phyloP scores from a whole-genome alignment of 2,888 invertebrate species.

The Drosophila buzzatii region DNA sequence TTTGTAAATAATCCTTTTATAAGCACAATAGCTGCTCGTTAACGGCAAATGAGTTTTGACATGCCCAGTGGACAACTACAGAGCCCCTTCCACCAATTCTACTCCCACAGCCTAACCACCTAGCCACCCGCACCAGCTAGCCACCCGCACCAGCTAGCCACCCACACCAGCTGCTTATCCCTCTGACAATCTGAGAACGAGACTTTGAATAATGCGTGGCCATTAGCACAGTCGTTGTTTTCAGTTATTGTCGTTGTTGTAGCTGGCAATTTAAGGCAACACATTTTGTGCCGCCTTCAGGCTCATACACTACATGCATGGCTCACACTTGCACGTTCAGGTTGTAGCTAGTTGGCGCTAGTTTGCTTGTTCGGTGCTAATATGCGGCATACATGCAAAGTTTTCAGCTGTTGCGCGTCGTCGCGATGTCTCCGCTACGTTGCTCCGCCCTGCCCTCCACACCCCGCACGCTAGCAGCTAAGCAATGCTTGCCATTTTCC shows the following conservation, averaged over 20 bases:
- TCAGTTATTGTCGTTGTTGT: slow-evolving; percentile 12
- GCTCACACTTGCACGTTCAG: background rate
- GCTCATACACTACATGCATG: background rate
- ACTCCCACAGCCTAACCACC: background rate
- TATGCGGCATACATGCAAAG: slow-evolving; percentile 78
- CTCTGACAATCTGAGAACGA: slow-evolving; percentile 72
- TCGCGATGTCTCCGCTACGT: slow-evolving; percentile 1
- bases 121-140: background rate
- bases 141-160: background rate
- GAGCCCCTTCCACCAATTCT: background rate
- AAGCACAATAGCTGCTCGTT: slow-evolving; percentile 83
- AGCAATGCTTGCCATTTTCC: slow-evolving; percentile 51
- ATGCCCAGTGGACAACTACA: slow-evolving; percentile 67
- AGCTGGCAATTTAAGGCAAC: slow-evolving; percentile 66
- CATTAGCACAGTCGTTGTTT: slow-evolving; percentile 64
- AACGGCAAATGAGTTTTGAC: slow-evolving; percentile 81
- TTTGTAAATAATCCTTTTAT: slow-evolving; percentile 85
- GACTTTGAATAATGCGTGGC: slow-evolving; percentile 77
- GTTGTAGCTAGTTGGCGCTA: slow-evolving; percentile 44
- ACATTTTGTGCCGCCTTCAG: slow-evolving; percentile 46
- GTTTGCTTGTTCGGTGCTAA: slow-evolving; percentile 68
- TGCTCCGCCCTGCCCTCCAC: background rate
- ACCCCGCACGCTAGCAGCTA: background rate
- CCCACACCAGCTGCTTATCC: slow-evolving; percentile 52
- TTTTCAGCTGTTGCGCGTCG: slow-evolving; percentile 63